A percentile compares a stretch with the other conserved stretches of the same genome.
These are phyloP conservation scores for Formica aserva DNA, from an alignment of 2,888 invertebrate species.

Conservation along the genomic window DNA sequence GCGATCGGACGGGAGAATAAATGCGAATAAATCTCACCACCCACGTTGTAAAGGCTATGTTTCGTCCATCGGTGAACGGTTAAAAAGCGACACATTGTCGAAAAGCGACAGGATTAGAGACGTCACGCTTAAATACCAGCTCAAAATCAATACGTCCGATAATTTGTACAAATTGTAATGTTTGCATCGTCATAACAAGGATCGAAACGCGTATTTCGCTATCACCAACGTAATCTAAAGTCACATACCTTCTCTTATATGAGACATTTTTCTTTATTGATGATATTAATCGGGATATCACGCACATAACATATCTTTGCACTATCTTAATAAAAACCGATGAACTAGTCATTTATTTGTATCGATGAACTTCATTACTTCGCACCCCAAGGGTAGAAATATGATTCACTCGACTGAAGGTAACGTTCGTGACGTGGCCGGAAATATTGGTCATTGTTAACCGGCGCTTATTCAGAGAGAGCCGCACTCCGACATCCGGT, in stretches of 20 bases:
- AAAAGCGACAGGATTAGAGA: conserved; percentile 45
- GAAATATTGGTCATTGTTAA: conserved; percentile 80
- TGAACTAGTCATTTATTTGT: conserved; percentile 25
- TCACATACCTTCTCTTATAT: background rate
- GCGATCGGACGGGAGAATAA: conserved; percentile 73
- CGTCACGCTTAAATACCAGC: conserved; percentile 11
- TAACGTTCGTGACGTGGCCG: conserved; percentile 76
- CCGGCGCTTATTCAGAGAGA: conserved; percentile 69
- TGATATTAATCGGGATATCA: conserved; percentile 30
- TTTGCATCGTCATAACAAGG: background rate
- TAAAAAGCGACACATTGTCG: conserved; percentile 43
- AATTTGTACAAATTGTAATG: conserved; percentile 16
- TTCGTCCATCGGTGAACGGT: conserved; percentile 45
- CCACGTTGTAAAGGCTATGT: conserved; percentile 48
- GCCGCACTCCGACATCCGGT: conserved; percentile 73
- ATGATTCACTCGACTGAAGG: conserved; percentile 77
- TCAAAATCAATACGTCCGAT: conserved; percentile 21
- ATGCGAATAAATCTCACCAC: conserved; percentile 72
- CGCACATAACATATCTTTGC: background rate
- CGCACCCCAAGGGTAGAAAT: conserved; percentile 43
- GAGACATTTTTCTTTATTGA: background rate
- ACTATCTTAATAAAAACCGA: conserved; percentile 47
- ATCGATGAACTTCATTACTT: conserved; percentile 45
- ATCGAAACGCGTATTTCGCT: background rate
- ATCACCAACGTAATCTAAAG: background rate